Percentiles rank a stretch among this genome's conserved stretches.
phyloP scores from a whole-genome alignment of 2,888 invertebrate genomes.

The Penaeus monodon region DNA sequence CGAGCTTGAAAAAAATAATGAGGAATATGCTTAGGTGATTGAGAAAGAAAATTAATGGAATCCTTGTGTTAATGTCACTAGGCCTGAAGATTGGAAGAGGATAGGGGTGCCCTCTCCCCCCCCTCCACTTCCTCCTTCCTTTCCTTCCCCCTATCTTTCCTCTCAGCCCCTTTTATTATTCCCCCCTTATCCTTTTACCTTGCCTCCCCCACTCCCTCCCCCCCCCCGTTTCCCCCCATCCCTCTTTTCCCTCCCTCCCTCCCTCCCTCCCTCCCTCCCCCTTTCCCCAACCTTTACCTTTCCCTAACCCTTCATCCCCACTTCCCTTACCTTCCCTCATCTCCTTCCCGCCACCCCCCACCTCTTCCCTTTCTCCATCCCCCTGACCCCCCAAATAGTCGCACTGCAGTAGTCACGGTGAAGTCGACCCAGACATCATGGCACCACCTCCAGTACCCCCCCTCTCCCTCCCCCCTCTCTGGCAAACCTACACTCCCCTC shows the following conservation, averaged over 20 bases:
- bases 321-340: not conserved
- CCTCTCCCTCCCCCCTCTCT: not conserved
- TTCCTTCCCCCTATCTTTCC: not conserved
- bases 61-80: too few relatives aligned
- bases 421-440: not conserved
- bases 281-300: not conserved
- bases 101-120: too few relatives aligned
- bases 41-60: too few relatives aligned
- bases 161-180: not conserved
- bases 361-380: not conserved
- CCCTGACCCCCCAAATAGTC: not conserved
- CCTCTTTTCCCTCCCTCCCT: not conserved
- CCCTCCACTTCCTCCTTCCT: not conserved
- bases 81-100: too few relatives aligned
- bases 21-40: too few relatives aligned
- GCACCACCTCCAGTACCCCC: not conserved
- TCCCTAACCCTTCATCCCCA: not conserved
- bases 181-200: not conserved
- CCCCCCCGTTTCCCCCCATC: not conserved
- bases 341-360: not conserved
- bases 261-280: not conserved
- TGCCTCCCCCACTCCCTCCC: not conserved
- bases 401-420: conserved; percentile 1
- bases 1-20: too few relatives aligned
- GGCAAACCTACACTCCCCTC: too few relatives aligned